Evolutionary conservation across 1,140 invertebrate genomes (phyloP).

Genomic region (Linepithema humile): DNA sequence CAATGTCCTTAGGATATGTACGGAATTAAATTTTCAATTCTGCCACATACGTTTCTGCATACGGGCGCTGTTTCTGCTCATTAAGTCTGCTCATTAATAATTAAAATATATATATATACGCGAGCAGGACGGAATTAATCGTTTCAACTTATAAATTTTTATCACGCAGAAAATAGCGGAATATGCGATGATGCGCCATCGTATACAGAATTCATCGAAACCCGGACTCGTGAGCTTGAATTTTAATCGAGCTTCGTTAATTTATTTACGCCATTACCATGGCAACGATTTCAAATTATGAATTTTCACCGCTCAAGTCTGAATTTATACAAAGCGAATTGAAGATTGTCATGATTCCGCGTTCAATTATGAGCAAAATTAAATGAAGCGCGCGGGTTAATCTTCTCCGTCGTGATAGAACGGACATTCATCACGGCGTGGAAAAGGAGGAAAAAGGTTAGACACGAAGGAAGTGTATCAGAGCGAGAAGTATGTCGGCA

Average conservation of each 20-base stretch:
- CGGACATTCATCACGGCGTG: background rate
- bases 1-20: background rate
- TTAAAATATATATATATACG: background rate
- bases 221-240: constrained; percentile 18
- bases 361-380: constrained; percentile 1
- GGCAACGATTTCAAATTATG: constrained; percentile 33
- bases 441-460: background rate
- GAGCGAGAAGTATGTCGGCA: background rate
- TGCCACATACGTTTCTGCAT: background rate
- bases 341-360: background rate
- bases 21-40: background rate
- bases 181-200: background rate
- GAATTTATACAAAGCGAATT: constrained; percentile 13
- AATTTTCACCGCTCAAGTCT: background rate
- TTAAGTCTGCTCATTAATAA: background rate
- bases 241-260: constrained; percentile 41
- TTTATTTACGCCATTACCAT: constrained; percentile 49
- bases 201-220: constrained; percentile 4
- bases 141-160: constrained; percentile 46
- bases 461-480: background rate
- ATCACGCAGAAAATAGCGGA: constrained; percentile 20
- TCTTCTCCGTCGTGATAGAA: background rate
- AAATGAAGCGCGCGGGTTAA: background rate
- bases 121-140: background rate
- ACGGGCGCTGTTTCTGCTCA: background rate